Evolutionary conservation across 2,888 invertebrate genomes (phyloP), one percentile per base, ranked within the genome.

Genomic region (Vanessa cardui): DNA sequence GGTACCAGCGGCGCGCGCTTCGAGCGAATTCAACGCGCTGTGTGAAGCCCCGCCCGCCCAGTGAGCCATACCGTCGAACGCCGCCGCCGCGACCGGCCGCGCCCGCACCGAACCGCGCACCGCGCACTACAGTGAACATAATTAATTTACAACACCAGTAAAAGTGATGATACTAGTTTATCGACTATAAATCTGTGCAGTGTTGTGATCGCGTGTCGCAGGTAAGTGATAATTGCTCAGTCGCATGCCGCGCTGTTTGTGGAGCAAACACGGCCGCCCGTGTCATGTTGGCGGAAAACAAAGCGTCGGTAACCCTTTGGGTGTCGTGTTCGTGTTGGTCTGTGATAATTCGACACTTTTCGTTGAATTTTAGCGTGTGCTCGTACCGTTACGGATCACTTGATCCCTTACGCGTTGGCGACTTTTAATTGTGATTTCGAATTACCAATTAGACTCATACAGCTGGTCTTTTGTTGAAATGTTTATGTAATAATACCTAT

Each of bases 171-270:
- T 90, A 89, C 86, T 80, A 86, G 89, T 90, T 91, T 89, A 90
- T 90, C 87, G 89, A 88, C 92, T 83, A 88, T 91, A 90, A 90
- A 92, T 88, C 89, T 88, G 89, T 88, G 86, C 83, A 84, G 90
- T 90, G 89, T 86, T 85, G 90, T 89, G 90, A 86, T 90, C 89
- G 86, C 88, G 89, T 92, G 88, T 56, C 39, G 80, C 91, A 91
- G 92, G 92, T 92, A 89, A 92, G 92, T 92, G 92, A 87, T 92
- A 91, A 92, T 92, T 92, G 89, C 80, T 87, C 83, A 83, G 83
- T 85, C 85, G 84, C 83, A 83, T 80, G 86, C 84, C 85, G 87
- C 84, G 77, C 73, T 87, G 87, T 92, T 90, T 90, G 88, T 77
- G 74, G 76, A 76, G 82, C 84, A 89, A 89, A 89, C 84, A 89